phyloP scores from a whole-genome alignment of 2,113 vertebrate species.

The Micromys minutus region DNA sequence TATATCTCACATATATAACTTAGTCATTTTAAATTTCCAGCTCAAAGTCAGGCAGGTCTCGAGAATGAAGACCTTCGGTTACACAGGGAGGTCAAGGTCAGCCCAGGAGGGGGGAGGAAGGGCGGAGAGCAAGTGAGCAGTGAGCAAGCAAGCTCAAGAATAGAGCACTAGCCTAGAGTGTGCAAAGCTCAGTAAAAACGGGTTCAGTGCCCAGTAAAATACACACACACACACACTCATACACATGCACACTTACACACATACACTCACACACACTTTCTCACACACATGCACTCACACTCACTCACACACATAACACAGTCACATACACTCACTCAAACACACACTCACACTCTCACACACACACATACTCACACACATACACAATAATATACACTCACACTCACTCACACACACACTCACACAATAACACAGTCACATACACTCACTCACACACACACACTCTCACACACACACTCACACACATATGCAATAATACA shows the following conservation, averaged over 20 bases:
- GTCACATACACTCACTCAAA: neutral
- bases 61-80: neutral
- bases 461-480: neutral
- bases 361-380: neutral
- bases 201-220: neutral
- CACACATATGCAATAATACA: too few relatives aligned
- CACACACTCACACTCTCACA: neutral
- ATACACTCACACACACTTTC: neutral
- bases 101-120: neutral
- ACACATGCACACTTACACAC: too few relatives aligned
- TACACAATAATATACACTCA: too few relatives aligned
- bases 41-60: neutral
- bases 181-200: neutral
- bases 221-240: neutral
- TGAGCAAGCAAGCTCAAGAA: neutral
- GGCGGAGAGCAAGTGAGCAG: neutral
- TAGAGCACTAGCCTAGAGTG: neutral
- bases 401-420: neutral
- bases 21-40: neutral
- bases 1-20: neutral
- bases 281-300: too few relatives aligned
- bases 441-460: neutral
- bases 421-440: too few relatives aligned
- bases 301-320: neutral
- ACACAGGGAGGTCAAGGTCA: neutral